These are phyloP conservation scores for Macrophya alboannulata DNA, from an alignment of 2,888 invertebrate species.

Conservation along the genomic window DNA sequence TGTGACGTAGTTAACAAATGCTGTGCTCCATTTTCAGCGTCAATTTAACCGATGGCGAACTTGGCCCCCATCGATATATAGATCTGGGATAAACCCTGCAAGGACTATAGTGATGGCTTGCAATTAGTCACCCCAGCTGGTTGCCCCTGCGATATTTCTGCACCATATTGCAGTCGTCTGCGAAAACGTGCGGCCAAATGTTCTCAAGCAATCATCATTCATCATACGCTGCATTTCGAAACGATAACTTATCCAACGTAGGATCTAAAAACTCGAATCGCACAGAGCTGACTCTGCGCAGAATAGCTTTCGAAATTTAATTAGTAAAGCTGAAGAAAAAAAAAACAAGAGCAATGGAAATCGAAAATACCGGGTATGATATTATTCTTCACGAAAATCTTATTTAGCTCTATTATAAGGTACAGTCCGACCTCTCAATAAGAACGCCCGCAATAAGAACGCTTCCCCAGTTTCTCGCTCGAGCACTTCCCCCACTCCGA, in stretches of 20 bases:
- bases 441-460: too few relatives aligned
- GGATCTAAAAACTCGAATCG: background rate
- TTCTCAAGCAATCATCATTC: constrained; percentile 1
- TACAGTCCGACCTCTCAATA: too few relatives aligned
- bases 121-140: constrained; percentile 28
- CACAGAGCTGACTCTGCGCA: background rate
- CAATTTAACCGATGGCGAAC: background rate
- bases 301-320: background rate
- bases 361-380: background rate
- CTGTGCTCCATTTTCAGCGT: background rate
- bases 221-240: background rate
- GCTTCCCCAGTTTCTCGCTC: too few relatives aligned
- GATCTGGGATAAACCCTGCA: background rate
- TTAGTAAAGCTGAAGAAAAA: background rate
- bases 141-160: constrained; percentile 18
- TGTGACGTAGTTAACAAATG: background rate
- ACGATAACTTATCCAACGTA: constrained; percentile 14
- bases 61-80: background rate
- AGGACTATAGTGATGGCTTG: constrained; percentile 1
- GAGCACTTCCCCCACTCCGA: too few relatives aligned
- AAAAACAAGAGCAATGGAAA: background rate
- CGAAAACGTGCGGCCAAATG: background rate
- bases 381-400: background rate
- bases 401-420: too few relatives aligned
- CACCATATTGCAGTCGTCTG: constrained; percentile 18